Percentiles rank a stretch among this genome's conserved stretches.
Evolutionary conservation across 2,888 invertebrate genomes (phyloP).

Genomic region (Limnephilus marmoratus): DNA sequence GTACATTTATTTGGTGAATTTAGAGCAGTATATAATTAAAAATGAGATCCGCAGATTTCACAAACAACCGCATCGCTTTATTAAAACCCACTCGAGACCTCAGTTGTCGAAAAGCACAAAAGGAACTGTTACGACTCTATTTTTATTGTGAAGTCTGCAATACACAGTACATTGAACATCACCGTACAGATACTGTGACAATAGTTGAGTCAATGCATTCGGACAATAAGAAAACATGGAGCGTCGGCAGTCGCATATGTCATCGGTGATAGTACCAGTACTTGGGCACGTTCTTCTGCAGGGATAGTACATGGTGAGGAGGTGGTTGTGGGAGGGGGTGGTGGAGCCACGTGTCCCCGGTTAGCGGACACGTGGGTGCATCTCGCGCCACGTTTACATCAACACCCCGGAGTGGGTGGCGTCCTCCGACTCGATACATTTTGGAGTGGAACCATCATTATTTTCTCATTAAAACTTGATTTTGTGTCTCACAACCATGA

Average conservation of each 20-base stretch:
- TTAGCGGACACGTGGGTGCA: constrained; percentile 60
- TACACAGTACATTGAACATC: neutral
- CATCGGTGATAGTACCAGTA: neutral
- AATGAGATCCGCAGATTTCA: neutral
- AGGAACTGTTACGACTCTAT: neutral
- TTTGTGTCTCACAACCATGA: neutral
- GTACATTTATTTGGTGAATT: neutral
- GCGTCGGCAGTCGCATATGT: constrained; percentile 22
- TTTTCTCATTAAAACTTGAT: neutral
- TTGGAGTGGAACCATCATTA: neutral
- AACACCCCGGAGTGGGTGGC: neutral
- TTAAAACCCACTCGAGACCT: constrained; percentile 18
- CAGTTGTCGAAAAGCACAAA: neutral
- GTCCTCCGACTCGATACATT: constrained; percentile 12
- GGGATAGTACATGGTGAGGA: neutral
- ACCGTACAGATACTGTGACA: constrained; percentile 2
- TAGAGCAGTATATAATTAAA: neutral
- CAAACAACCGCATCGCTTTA: neutral
- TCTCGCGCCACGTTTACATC: constrained; percentile 3
- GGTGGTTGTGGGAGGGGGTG: neutral
- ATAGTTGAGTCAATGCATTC: constrained; percentile 30
- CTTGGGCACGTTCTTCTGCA: constrained; percentile 37
- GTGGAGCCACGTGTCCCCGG: constrained; percentile 55
- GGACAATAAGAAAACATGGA: constrained; percentile 41
- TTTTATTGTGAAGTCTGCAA: constrained; percentile 13